Conservation (phyloP, 2,888 invertebrate genomes). For the Lobophora halterata region DNA sequence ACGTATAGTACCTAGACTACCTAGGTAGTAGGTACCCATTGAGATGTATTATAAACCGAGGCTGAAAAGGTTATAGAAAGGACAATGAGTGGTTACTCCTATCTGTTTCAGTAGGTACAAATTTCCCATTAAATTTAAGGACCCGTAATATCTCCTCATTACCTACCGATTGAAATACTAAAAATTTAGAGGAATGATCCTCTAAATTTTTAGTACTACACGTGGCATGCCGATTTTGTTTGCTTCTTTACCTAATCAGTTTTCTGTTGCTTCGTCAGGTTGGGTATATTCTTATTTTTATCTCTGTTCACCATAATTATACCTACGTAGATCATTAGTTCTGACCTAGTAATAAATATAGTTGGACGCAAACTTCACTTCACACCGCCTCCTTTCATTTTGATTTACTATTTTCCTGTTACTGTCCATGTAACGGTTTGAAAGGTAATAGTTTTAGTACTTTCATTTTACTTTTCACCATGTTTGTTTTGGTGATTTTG, state of each 20-base stretch:
- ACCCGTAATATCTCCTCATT: no score
- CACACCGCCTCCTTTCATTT: slow-evolving; percentile 36
- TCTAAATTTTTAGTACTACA: no score
- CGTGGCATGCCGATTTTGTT: no score
- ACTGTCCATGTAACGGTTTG: slow-evolving; percentile 35
- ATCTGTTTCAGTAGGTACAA: slow-evolving; percentile 11
- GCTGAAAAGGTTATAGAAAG: slow-evolving; percentile 11
- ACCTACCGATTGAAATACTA: no score
- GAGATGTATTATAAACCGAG: slow-evolving; percentile 11
- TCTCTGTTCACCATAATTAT: slow-evolving; percentile 25
- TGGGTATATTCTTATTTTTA: slow-evolving; percentile 24
- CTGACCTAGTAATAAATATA: slow-evolving; percentile 51
- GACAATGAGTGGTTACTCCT: slow-evolving; percentile 13
- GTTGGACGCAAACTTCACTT: no score
- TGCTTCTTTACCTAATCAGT: slow-evolving; percentile 15
- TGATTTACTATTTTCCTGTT: neutral
- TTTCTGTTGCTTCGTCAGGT: slow-evolving; percentile 22
- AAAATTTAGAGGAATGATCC: no score
- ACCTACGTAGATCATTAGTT: slow-evolving; percentile 42
- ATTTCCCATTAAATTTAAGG: no score
- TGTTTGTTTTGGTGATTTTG: slow-evolving; percentile 59
- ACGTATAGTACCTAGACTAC: no score
- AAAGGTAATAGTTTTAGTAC: slow-evolving; percentile 32
- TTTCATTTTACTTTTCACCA: slow-evolving; percentile 62
- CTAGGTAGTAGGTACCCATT: no score